Evolutionary conservation across 2,797 vertebrate species (phyloP), one percentile per base, ranked within the genome.

Genomic region (Cyprinella venusta): DNA sequence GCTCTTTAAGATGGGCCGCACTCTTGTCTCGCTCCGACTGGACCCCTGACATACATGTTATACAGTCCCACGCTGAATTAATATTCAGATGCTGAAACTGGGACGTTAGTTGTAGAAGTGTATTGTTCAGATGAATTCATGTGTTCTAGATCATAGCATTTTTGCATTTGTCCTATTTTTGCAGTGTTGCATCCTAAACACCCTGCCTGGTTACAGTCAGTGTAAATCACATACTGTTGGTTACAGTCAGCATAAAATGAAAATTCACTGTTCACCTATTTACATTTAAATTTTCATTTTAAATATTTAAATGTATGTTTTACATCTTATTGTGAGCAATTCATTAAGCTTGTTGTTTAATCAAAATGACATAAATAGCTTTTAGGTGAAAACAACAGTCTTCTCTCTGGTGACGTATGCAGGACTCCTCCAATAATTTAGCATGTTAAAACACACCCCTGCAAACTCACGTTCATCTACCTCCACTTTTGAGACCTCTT

Each of bases 131-230:
- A 67, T 56, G 1, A 75, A 19, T 76, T 13, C 5, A 67, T 26
- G 18, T 40, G 61, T 40, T 64, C 8, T 68, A 19, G 45, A 42
- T 56, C 36, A 52, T 67, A 82, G 10, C 9, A 6, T 67, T 61
- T 76, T 76, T 65, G 61, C 71, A 75, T 75, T 38, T 52, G 59
- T 61, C 52, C 36, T 69, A n/a, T 74, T 36, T 65, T 50, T 74
- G 40, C 19, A 70, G 30, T 30, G 10, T 64, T 63, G 56, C 56
- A 21, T 64, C 16, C 10, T 70, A 42, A 70, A 70, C 54, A 59
- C 7, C 0, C 10, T 52, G 67, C 8, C 54, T 63, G 56, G 9
- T 26, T 56, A 12, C 52, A 45, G 24, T n/a, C 19, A 15, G 52
- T n/a, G 18, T 42, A 61, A 45, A 70, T 42, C 52, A 71, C 19